Percentiles rank a stretch among this genome's conserved stretches.
Conservation (phyloP, 2,113 vertebrate genomes). For the Anthoscopus minutus region DNA sequence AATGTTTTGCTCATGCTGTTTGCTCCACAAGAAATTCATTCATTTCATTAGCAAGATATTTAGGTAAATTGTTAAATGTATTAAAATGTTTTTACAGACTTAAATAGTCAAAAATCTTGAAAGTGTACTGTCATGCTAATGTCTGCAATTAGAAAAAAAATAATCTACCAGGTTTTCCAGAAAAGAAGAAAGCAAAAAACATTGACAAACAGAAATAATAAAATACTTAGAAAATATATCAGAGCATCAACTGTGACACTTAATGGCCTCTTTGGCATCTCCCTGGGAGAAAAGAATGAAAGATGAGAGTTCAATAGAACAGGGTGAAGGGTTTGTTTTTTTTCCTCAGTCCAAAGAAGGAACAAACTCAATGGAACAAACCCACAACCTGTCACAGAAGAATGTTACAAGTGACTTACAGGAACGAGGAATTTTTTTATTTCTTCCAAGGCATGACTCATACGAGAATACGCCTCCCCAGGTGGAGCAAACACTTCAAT, state of each 20-base stretch:
- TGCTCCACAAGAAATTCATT: not conserved
- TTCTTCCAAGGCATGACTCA: conserved; percentile 98
- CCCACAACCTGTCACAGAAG: not conserved
- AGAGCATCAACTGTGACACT: not conserved
- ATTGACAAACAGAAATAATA: not conserved
- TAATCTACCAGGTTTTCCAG: not conserved
- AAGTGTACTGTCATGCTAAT: not conserved
- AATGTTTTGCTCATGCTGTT: not conserved
- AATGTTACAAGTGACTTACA: conserved; percentile 77
- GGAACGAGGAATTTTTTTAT: conserved; percentile 99
- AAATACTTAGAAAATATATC: not conserved
- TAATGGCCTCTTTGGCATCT: not conserved
- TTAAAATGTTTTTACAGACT: not conserved
- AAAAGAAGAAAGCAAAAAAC: not conserved
- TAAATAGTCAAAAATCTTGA: not conserved
- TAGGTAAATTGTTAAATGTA: not conserved
- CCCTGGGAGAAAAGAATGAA: not conserved
- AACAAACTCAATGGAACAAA: not conserved
- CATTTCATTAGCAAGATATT: not conserved
- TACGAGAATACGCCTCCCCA: conserved; percentile 97
- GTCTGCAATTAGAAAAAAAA: not conserved
- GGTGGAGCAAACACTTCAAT: conserved; percentile 99
- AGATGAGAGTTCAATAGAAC: not conserved
- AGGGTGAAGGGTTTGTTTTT: fast-evolving
- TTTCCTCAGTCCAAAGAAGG: not conserved